Evolutionary conservation across 2,797 vertebrate genomes (phyloP), one percentile per base, ranked within the genome.

Genomic region (Potorous gilbertii): DNA sequence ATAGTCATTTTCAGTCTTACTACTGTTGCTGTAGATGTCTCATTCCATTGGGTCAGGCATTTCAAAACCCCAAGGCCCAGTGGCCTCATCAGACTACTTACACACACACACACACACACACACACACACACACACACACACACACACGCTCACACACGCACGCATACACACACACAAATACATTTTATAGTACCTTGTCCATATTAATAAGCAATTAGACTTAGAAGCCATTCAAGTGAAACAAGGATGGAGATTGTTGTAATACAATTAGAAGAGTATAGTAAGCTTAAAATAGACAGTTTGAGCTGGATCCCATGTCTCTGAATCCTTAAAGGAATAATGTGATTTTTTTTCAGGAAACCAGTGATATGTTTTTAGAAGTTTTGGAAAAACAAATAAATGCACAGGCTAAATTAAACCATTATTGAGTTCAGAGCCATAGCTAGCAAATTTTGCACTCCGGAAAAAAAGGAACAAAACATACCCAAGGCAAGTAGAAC

Each of bases 341-440:
- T 16, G 91, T 0, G 0, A 93, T 62, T 95, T 98, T 74, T 81
- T 87, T 87, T 46, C 74, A 46, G 74, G 9, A 96, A 96, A 93
- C 91, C 95, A 90, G 4, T 31, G 92, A 55, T 89, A 94, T 94
- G 0, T 0, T 90, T 95, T 34, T 40, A 0, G 11, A 95, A 1
- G 52, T 94, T 96, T 95, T 54, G 93, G 31, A 92, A 46, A 92
- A 5, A 14, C 89, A 95, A 93, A 56, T 27, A 54, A 28, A 54
- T 52, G 40, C 74, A 46, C 11, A 24, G 74, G 40, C 74, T 87
- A 87, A 87, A 87, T 87, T 87, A 87, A 87, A 50, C 21, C 74
- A 87, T 87, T 27, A 50, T 28, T 87, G 74, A 87, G 40, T 87
- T 50, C 40, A 87, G 74, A 87, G 40, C 21, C 34, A 74, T 74